Evolutionary conservation across 2,888 invertebrate genomes (phyloP).

Genomic region (Melanostoma scalare): DNA sequence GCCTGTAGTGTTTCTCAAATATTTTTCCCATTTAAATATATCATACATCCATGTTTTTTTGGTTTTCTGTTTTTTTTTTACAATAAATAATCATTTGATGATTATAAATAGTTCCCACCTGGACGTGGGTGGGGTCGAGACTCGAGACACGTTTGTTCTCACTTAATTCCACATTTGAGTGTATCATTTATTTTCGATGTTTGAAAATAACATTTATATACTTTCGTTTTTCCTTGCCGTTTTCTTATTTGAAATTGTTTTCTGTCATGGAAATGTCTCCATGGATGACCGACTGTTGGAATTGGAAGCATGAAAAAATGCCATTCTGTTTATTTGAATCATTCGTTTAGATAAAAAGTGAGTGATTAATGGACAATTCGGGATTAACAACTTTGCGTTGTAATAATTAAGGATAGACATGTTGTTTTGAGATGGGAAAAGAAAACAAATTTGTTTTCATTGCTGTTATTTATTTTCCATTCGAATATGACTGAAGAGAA

Average conservation of each 20-base stretch:
- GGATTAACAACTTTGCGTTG: conserved; percentile 56
- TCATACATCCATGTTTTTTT: conserved; percentile 19
- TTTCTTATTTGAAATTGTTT: conserved; percentile 14
- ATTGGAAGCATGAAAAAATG: conserved; percentile 1
- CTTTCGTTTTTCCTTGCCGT: neutral
- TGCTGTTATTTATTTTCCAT: conserved; percentile 20
- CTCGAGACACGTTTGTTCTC: conserved; percentile 42
- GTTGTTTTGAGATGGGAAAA: conserved; percentile 8
- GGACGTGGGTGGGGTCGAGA: conserved; percentile 34
- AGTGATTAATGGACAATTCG: conserved; percentile 54
- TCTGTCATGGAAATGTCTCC: conserved; percentile 36
- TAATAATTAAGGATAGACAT: conserved; percentile 53
- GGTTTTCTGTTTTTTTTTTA: conserved; percentile 21
- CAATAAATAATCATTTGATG: conserved; percentile 43
- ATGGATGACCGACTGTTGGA: conserved; percentile 11
- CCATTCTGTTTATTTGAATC: conserved; percentile 24
- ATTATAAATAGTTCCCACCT: conserved; percentile 65
- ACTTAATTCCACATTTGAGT: conserved; percentile 41
- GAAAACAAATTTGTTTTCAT: neutral
- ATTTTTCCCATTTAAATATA: neutral
- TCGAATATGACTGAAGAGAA: conserved; percentile 3
- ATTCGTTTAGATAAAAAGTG: conserved; percentile 44
- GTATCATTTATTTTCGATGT: conserved; percentile 52
- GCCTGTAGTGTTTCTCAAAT: conserved; percentile 1
- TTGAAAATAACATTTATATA: neutral